These are phyloP conservation scores for Grallaria varia DNA, from an alignment of 2,113 vertebrate genomes.

Conservation along the genomic window DNA sequence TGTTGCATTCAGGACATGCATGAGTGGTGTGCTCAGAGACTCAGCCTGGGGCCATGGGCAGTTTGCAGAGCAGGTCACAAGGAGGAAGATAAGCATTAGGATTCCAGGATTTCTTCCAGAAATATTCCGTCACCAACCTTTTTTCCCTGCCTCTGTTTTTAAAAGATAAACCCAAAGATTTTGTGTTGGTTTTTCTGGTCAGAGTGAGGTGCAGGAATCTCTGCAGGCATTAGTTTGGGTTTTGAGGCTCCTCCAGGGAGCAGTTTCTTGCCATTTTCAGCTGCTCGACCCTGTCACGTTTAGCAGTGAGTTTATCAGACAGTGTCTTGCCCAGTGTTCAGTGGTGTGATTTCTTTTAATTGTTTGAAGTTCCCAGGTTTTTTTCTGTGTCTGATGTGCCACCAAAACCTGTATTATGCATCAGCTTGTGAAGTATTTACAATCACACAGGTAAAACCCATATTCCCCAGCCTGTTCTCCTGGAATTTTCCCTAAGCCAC, in stretches of 20 bases:
- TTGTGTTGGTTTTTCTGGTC: not conserved
- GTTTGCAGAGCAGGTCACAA: not conserved
- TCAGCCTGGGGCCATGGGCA: not conserved
- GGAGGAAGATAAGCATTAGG: not conserved
- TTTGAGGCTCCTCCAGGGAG: not conserved
- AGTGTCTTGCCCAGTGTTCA: not conserved
- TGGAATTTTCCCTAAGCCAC: not conserved
- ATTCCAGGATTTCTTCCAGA: not conserved
- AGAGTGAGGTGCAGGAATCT: not conserved
- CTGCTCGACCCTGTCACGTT: not conserved
- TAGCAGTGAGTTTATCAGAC: not conserved
- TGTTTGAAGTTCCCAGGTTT: not conserved
- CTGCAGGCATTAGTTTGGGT: not conserved
- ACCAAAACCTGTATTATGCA: not conserved
- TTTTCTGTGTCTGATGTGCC: not conserved
- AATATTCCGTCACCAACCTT: not conserved
- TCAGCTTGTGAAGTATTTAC: not conserved
- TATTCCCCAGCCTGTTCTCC: not conserved
- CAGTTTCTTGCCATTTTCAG: not conserved
- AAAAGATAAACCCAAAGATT: not conserved
- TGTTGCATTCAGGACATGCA: not conserved
- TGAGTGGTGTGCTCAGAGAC: not conserved
- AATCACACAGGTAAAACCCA: not conserved
- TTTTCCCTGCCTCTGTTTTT: not conserved
- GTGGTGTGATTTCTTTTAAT: not conserved